These are phyloP conservation scores for Drosophila leontia DNA, from an alignment of 1,140 invertebrate genomes.

Conservation along the genomic window DNA sequence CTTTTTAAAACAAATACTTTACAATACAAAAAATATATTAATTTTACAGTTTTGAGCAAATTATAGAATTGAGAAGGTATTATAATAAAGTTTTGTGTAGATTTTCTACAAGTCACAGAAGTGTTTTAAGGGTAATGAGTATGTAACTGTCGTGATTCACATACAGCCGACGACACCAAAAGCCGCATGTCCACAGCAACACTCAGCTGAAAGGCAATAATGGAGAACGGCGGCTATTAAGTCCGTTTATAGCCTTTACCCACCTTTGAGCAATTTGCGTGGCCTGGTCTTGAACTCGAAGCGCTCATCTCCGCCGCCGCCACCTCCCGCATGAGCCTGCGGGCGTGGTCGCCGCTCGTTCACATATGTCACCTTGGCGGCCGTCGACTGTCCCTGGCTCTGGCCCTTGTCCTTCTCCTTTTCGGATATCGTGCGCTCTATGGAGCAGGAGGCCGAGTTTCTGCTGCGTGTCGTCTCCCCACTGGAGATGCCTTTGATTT, in stretches of 20 bases:
- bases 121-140: not conserved
- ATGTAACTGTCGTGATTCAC: not conserved
- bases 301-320: slow-evolving; percentile 61
- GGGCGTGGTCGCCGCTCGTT: slow-evolving; percentile 87
- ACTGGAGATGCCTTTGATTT: slow-evolving; percentile 81
- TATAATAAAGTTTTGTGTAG: not conserved
- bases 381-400: slow-evolving; percentile 53
- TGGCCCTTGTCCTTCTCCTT: slow-evolving; percentile 61
- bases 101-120: not conserved
- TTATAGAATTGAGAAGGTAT: not conserved
- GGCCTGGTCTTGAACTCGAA: slow-evolving; percentile 82
- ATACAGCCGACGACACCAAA: slow-evolving; percentile 18
- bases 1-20: not conserved
- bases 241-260: slow-evolving; percentile 4
- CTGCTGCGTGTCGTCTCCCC: slow-evolving; percentile 81
- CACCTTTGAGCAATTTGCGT: slow-evolving; percentile 83
- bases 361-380: slow-evolving; percentile 86
- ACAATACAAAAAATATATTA: not conserved
- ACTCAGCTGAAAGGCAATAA: slow-evolving; percentile 27
- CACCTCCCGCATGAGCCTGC: slow-evolving; percentile 42
- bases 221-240: slow-evolving; percentile 11
- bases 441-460: slow-evolving; percentile 81
- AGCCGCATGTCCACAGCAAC: slow-evolving; percentile 61
- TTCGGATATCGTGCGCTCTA: slow-evolving; percentile 79
- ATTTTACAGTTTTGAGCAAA: not conserved